Evolutionary conservation across 2,113 vertebrate genomes (phyloP).

Genomic region (Mobula birostris): DNA sequence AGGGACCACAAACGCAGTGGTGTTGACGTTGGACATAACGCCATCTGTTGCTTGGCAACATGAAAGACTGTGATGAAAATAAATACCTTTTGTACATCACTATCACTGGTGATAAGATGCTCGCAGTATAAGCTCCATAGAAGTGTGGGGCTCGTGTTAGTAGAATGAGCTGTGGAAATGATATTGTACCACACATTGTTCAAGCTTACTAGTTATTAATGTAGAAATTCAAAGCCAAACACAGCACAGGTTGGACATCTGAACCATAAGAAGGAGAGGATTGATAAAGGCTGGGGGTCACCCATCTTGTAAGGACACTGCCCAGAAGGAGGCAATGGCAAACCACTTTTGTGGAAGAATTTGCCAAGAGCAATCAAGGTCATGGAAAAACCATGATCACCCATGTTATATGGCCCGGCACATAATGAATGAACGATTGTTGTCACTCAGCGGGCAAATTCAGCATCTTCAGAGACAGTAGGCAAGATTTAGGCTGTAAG

Average conservation of each 20-base stretch:
- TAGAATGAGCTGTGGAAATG: background rate
- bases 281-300: background rate
- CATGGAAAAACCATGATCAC: too few relatives aligned
- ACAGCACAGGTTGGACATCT: background rate
- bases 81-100: background rate
- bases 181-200: background rate
- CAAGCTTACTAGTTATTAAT: background rate
- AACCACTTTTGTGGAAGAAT: too few relatives aligned
- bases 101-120: background rate
- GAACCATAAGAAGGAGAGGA: background rate
- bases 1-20: background rate
- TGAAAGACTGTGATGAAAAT: background rate
- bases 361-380: too few relatives aligned
- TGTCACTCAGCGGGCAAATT: background rate
- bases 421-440: too few relatives aligned
- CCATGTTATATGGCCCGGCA: too few relatives aligned
- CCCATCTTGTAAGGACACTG: too few relatives aligned
- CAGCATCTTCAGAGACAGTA: background rate
- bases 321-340: too few relatives aligned
- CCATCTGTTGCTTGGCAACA: background rate
- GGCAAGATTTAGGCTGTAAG: background rate
- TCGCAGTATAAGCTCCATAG: background rate
- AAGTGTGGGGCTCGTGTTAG: background rate
- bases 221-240: background rate
- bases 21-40: background rate